Evolutionary conservation across 2,888 invertebrate species (phyloP).

Genomic region (Prosopocoilus inquinatus): DNA sequence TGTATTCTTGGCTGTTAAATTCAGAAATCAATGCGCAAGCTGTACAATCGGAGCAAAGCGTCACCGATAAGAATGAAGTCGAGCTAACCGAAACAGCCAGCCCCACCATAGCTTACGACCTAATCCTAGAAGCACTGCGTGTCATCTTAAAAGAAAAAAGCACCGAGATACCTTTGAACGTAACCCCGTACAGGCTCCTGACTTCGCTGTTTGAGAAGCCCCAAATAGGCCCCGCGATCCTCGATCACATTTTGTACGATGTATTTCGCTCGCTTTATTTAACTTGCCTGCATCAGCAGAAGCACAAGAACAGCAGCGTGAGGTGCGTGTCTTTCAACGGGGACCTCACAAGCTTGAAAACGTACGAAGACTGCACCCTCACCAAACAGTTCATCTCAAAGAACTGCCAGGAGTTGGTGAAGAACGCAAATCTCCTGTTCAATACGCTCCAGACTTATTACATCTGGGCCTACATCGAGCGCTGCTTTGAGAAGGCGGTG

Average conservation of each 20-base stretch:
- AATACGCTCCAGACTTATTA: constrained; percentile 81
- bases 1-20: constrained; percentile 83
- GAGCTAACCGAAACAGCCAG: constrained; percentile 39
- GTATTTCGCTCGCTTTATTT: constrained; percentile 67
- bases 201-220: constrained; percentile 83
- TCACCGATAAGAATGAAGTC: constrained; percentile 39
- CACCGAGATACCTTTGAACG: constrained; percentile 55
- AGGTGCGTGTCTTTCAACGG: constrained; percentile 49
- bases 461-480: constrained; percentile 78
- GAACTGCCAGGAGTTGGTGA: constrained; percentile 67
- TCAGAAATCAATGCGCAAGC: constrained; percentile 60
- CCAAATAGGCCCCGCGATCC: constrained; percentile 76
- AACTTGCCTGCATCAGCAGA: constrained; percentile 53
- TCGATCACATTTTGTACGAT: constrained; percentile 75
- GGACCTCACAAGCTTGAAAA: constrained; percentile 45
- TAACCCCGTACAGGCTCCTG: constrained; percentile 74
- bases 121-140: constrained; percentile 65
- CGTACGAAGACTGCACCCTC: constrained; percentile 35
- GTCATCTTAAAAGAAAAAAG: constrained; percentile 59
- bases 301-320: constrained; percentile 39
- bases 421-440: constrained; percentile 81
- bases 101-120: constrained; percentile 55
- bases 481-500: constrained; percentile 57
- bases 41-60: constrained; percentile 44
- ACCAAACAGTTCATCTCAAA: constrained; percentile 46